A percentile compares a stretch with the other conserved stretches of the same genome.
These are phyloP conservation scores for Polypterus bichir DNA, from an alignment of 2,113 vertebrate species.

Conservation along the genomic window DNA sequence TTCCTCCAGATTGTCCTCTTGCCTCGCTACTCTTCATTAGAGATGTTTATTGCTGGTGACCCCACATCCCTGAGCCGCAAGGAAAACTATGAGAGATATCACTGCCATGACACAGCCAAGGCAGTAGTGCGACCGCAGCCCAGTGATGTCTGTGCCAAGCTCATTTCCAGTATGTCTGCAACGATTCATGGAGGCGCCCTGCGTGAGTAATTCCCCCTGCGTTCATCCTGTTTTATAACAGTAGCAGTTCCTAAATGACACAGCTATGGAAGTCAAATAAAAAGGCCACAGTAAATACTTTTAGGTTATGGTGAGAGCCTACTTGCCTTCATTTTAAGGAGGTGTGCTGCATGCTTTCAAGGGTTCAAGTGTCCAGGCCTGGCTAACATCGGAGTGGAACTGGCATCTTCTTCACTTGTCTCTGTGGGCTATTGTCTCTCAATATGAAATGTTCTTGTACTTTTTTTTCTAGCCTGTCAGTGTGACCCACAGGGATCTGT, in stretches of 20 bases:
- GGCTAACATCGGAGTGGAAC: too few relatives aligned
- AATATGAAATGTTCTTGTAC: neutral
- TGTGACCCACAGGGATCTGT: conserved; percentile 82
- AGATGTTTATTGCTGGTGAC: conserved; percentile 81
- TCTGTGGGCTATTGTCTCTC: too few relatives aligned
- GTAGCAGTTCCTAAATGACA: too few relatives aligned
- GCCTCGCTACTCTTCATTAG: conserved; percentile 70
- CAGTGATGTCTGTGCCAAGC: conserved; percentile 65
- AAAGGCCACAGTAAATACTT: too few relatives aligned
- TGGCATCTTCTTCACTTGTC: too few relatives aligned
- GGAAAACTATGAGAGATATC: conserved; percentile 73
- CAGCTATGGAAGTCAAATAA: too few relatives aligned
- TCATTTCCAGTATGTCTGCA: conserved; percentile 76
- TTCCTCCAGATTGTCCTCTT: conserved; percentile 62
- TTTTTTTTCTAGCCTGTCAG: conserved; percentile 58
- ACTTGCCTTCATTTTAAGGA: too few relatives aligned
- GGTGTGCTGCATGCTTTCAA: too few relatives aligned
- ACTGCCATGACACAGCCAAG: conserved; percentile 64
- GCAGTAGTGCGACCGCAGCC: conserved; percentile 39
- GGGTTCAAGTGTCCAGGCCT: too few relatives aligned
- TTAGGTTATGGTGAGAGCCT: too few relatives aligned
- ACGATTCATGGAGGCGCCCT: conserved; percentile 72
- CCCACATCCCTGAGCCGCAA: conserved; percentile 50
- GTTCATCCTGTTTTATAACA: too few relatives aligned
- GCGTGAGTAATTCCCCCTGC: conserved; percentile 49